Base-by-base conservation (phyloP, 1,140 invertebrate species). In the Planococcus citri region DNA sequence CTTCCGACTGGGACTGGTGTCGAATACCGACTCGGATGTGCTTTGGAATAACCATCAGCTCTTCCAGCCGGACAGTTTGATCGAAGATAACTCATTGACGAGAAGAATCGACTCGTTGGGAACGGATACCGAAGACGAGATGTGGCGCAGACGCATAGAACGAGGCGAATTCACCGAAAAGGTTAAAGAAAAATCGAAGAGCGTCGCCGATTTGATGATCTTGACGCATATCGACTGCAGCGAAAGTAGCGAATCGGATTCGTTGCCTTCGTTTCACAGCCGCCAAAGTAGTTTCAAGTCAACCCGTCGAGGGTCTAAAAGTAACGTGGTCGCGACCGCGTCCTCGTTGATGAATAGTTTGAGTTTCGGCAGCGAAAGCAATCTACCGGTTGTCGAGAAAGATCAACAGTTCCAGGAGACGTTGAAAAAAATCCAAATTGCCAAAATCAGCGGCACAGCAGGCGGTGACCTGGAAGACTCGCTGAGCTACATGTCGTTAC, bases 141-240 rank as follows among this genome's bases (percentile, higher is more conserved):
- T 83, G 71, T 87, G 84, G 84, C 79, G 82, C 37, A 80, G 79
- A 37, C 80, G 83, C 72, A 82, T 87, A 22, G 85, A 87, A 76
- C 77, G 82, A 61, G 85, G 84, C 3, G 83, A 83, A 68, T 86
- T 87, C 70, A 83, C 84, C 0, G 84, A 87, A 75, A 86, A 87
- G 76, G 86, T 88, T 0, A 83, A 85, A 71, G 81, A 86, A 69
- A 88, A 88, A 76, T 88, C 86, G 0, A 85, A 84, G 77, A 88
- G 86, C 68, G 86, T 88, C 1, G 85, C 87, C 21, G 86, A 88
- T 79, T 77, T 88, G 22, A 87, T 89, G 86, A 80, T 87, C n/a
- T 76, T 89, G 12, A 87, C 87, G 1, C 86, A 87, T 73, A 86
- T 88, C 20, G 87, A 88, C 73, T 83, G 82, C 10, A 85, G 87